Conservation (phyloP, 1,140 invertebrate species). For the Pseudachorutes palmiensis region DNA sequence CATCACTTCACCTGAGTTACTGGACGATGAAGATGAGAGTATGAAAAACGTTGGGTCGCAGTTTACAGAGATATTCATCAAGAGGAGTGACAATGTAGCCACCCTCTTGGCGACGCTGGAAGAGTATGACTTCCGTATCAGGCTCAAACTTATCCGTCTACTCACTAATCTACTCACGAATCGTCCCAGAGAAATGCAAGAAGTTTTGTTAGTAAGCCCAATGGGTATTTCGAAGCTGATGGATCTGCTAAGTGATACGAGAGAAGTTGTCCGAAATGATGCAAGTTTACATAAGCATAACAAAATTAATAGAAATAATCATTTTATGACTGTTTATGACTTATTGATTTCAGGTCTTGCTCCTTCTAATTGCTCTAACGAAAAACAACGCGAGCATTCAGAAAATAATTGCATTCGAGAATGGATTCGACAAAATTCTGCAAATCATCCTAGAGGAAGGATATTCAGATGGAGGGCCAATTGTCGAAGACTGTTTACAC, state of each 20-base stretch:
- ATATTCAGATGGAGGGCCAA: constrained; percentile 87
- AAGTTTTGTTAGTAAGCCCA: constrained; percentile 85
- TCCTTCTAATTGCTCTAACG: constrained; percentile 87
- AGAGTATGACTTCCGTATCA: constrained; percentile 87
- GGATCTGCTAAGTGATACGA: constrained; percentile 84
- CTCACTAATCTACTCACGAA: constrained; percentile 71
- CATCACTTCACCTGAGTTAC: constrained; percentile 72
- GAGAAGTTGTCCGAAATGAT: constrained; percentile 96
- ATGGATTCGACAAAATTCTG: constrained; percentile 91
- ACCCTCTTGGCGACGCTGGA: constrained; percentile 81
- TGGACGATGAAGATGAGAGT: constrained; percentile 67
- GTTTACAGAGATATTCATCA: constrained; percentile 98
- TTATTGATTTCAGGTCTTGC: constrained; percentile 54
- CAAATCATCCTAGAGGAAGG: constrained; percentile 90
- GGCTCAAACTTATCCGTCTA: constrained; percentile 78
- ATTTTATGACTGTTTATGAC: constrained; percentile 15
- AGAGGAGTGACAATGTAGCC: constrained; percentile 76
- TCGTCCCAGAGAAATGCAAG: constrained; percentile 84
- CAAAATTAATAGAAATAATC: background rate
- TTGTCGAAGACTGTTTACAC: constrained; percentile 96
- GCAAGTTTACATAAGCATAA: constrained; percentile 45
- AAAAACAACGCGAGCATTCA: constrained; percentile 96
- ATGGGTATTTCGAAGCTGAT: constrained; percentile 97
- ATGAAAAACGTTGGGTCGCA: constrained; percentile 64
- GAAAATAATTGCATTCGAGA: constrained; percentile 99